Evolutionary conservation across 2,797 vertebrate genomes (phyloP), one percentile per base, ranked within the genome.

Genomic region (Helarctos malayanus): DNA sequence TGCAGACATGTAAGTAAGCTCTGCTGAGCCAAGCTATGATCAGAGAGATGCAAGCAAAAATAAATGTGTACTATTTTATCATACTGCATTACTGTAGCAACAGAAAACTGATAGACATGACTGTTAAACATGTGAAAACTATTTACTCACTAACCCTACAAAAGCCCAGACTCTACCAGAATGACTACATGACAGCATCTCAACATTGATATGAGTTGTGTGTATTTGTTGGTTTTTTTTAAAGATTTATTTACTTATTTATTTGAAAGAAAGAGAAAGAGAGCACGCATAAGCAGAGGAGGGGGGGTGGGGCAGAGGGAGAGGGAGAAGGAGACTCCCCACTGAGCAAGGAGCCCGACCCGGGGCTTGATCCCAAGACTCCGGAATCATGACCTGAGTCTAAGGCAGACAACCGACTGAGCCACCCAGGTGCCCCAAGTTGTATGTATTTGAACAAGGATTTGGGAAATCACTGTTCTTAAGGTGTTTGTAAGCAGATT

Each of bases 81-180:
- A 69, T 29, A 47, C 8, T 13, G 71, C 27, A 92, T 96, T 90
- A 86, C 18, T 54, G 41, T 52, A 68, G 38, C 32, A 94, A 81
- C 19, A 87, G 84, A 87, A 95, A 95, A 78, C 32, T 96, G 52
- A 83, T n/a, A 57, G 0, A 69, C n/a, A 71, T 45, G n/a, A 54
- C 94, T 85, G 63, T 52, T 86, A 96, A 86, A n/a, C 65, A 92
- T 71, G 71, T 63, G 81, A 86, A 95, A 95, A 75, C 1, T 85
- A 21, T 95, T 95, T 52, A 45, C 75, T 96, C 68, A 65, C 57
- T 82, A 61, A 59, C 41, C 32, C 29, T 71, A 59, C 3, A 18
- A 94, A 69, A 96, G 45, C 57, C 81, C n/a, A 82, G 49, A 56
- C 7, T 69, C 38, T n/a, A 32, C 9, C 32, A 85, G 59, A 82